Evolutionary conservation across 2,113 vertebrate genomes (phyloP), one percentile per base, ranked within the genome.

Genomic region (Carassius gibelio): DNA sequence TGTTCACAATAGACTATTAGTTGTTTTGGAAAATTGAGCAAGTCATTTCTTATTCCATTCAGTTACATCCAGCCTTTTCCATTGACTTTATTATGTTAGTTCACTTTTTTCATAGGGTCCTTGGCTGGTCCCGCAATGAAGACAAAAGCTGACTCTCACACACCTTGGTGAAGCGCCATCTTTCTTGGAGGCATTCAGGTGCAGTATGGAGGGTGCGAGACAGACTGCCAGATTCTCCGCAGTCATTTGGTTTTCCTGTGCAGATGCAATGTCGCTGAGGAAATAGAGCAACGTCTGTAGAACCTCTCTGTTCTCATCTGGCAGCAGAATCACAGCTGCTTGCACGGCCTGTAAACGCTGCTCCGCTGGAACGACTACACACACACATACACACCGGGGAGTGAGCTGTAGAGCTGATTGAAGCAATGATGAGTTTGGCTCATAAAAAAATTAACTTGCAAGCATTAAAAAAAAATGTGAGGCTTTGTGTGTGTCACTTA

Each of bases 281-380:
- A 97, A 97, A 91, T 96, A 97, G 38, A 97, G 94, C 83, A 97
- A 85, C 0, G 96, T 96, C 93, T 97, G 96, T 68, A 97, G 94
- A 84, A 96, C 96, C 91, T 97, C 96, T 15, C 96, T 82, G 92
- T 96, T 97, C 93, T 97, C 96, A 0, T 97, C 96, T 0, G 96
- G 96, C 87, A 97, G 93, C 68, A 97, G 94, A 82, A 96, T 90
- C 10, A 96, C 87, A 0, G 95, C 94, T 0, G 96, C 95, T 89
- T 96, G 96, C 0, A 94, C 93, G 0, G 96, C 96, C 85, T 93
- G 94, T 86, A 97, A 90, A 87, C 92, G 92, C 89, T 96, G 95
- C 82, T 96, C 96, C 90, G 94, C 95, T 14, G 95, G 92, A 75
- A 97, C 95, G 0, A 94, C 96, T 97, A 92, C 55, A 72, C 15